Percentiles rank a stretch among this genome's conserved stretches.
phyloP scores from a whole-genome alignment of 2,797 vertebrate species.

The Apodemus agrarius region DNA sequence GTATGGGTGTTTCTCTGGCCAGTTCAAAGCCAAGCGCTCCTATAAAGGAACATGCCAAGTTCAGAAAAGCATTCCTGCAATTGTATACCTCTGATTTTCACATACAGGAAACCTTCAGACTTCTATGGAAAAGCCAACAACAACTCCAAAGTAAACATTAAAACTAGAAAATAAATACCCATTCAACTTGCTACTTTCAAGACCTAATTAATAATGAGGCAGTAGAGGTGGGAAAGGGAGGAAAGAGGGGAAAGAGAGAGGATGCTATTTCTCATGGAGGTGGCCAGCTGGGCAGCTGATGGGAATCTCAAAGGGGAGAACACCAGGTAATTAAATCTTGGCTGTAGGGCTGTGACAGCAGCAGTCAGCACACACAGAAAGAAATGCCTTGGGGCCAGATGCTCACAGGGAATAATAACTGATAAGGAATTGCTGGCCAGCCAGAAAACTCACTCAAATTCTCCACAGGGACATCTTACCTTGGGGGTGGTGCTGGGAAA shows the following conservation, averaged over 20 bases:
- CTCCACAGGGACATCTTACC: neutral
- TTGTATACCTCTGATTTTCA: neutral
- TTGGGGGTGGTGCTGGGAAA: rapidly evolving
- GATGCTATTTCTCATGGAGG: neutral
- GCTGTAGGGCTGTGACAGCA: neutral
- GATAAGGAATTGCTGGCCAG: neutral
- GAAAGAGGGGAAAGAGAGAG: neutral
- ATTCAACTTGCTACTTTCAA: conserved; percentile 10
- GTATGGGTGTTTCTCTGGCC: rapidly evolving
- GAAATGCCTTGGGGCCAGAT: neutral
- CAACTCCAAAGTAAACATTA: neutral
- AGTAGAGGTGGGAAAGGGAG: neutral
- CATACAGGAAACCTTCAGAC: neutral
- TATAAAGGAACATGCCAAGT: neutral
- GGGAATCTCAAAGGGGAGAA: conserved; percentile 14
- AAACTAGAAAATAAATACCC: neutral
- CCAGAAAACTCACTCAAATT: neutral
- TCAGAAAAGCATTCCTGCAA: neutral
- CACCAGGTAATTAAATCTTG: neutral
- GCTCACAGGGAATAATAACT: neutral
- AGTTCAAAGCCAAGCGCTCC: neutral
- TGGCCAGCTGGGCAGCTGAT: neutral
- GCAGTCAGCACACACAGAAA: neutral
- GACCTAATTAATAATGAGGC: neutral
- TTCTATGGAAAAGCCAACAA: neutral